Evolutionary conservation across 2,113 vertebrate species (phyloP).

Genomic region (Epinephelus moara): DNA sequence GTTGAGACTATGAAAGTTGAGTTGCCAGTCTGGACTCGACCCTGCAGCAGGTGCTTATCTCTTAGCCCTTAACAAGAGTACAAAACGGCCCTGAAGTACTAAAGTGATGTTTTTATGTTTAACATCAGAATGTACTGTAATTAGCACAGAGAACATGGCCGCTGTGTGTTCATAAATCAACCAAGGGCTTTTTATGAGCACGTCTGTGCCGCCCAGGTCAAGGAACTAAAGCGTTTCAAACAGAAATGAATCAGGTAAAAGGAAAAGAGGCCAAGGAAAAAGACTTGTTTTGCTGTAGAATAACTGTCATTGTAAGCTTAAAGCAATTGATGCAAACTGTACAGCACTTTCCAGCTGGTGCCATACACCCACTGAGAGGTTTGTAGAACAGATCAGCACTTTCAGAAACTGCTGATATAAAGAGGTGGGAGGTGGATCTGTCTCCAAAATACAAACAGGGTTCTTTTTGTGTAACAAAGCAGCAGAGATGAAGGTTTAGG

Average conservation of each 20-base stretch:
- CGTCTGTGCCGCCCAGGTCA: not conserved
- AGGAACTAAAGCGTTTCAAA: slow-evolving; percentile 9
- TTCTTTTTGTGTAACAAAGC: slow-evolving; percentile 18
- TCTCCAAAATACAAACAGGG: slow-evolving; percentile 30
- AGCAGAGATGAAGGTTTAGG: slow-evolving; percentile 2
- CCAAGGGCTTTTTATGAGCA: slow-evolving; percentile 1
- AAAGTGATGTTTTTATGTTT: slow-evolving; percentile 6
- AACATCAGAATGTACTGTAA: not conserved
- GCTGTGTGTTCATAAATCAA: slow-evolving; percentile 23
- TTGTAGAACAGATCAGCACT: slow-evolving; percentile 44
- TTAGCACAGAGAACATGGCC: not conserved
- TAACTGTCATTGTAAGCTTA: slow-evolving; percentile 14
- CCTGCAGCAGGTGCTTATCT: slow-evolving; percentile 8
- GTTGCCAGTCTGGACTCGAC: not conserved
- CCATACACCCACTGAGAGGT: slow-evolving; percentile 36
- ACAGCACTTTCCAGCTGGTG: slow-evolving; percentile 19
- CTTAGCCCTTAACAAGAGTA: not conserved
- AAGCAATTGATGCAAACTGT: not conserved
- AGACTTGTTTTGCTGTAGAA: not conserved
- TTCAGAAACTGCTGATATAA: slow-evolving; percentile 45
- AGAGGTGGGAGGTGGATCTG: slow-evolving; percentile 20
- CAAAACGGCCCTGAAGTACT: not conserved
- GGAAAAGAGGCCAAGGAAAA: not conserved
- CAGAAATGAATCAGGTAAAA: slow-evolving; percentile 19
- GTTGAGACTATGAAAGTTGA: not conserved